A percentile compares a stretch with the other conserved stretches of the same genome.
phyloP scores from a whole-genome alignment of 1,140 invertebrate genomes.

The Chrysoperla carnea region DNA sequence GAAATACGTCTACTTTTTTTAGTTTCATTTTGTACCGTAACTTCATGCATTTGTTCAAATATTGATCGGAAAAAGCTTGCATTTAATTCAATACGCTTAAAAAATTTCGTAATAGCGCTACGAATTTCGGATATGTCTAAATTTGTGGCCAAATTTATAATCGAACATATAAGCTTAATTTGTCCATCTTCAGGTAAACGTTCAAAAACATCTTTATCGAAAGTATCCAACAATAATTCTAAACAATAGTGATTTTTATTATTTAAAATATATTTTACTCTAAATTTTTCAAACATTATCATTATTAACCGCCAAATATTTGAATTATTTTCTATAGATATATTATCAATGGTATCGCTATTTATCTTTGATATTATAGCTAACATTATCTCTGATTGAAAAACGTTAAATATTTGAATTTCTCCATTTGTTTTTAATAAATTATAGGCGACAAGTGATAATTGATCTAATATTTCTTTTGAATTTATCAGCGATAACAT shows the following conservation, averaged over 20 bases:
- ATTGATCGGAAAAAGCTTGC: too few relatives aligned
- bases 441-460: constrained; percentile 11
- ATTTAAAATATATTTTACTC: constrained; percentile 5
- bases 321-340: too few relatives aligned
- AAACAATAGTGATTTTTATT: constrained; percentile 12
- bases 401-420: too few relatives aligned
- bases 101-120: constrained; percentile 35
- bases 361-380: too few relatives aligned
- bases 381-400: too few relatives aligned
- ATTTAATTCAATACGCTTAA: constrained; percentile 52
- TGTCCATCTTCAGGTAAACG: constrained; percentile 16
- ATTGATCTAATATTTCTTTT: constrained; percentile 22
- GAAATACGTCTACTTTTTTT: constrained; percentile 21
- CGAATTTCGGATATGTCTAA: constrained; percentile 25
- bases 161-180: constrained; percentile 16
- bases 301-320: too few relatives aligned
- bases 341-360: too few relatives aligned
- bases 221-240: constrained; percentile 29
- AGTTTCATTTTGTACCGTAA: constrained; percentile 4
- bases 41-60: too few relatives aligned
- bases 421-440: too few relatives aligned
- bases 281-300: too few relatives aligned
- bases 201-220: constrained; percentile 35
- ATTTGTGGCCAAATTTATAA: constrained; percentile 18
- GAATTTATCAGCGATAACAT: constrained; percentile 33